A percentile compares a stretch with the other conserved stretches of the same genome.
Conservation (phyloP, 2,888 invertebrate species). For the Troilus luridus region DNA sequence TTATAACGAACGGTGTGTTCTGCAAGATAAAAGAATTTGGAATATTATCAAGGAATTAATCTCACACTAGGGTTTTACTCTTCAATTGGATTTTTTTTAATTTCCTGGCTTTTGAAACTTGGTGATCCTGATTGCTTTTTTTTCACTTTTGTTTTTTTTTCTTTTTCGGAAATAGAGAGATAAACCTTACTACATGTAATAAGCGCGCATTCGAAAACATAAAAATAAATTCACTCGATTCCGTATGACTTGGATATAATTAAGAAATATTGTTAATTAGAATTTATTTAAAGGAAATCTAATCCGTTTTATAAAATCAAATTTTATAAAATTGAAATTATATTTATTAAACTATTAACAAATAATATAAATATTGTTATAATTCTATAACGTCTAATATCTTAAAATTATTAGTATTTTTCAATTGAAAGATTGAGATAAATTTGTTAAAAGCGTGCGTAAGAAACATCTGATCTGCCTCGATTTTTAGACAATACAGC, state of each 20-base stretch:
- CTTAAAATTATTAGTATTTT: too few relatives aligned
- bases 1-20: slow-evolving; percentile 14
- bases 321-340: too few relatives aligned
- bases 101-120: slow-evolving; percentile 25
- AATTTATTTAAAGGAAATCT: too few relatives aligned
- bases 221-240: neutral
- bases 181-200: neutral
- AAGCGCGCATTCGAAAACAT: neutral
- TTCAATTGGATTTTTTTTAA: neutral
- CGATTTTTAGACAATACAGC: too few relatives aligned
- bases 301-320: too few relatives aligned
- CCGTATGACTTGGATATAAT: neutral
- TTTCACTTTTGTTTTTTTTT: neutral
- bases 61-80: slow-evolving; percentile 10
- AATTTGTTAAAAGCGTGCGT: too few relatives aligned
- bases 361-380: too few relatives aligned
- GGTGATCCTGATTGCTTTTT: neutral
- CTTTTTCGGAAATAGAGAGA: neutral
- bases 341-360: too few relatives aligned
- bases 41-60: slow-evolving; percentile 41
- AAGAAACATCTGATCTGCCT: too few relatives aligned
- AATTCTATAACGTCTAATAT: too few relatives aligned
- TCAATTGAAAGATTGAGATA: too few relatives aligned
- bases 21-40: slow-evolving; percentile 26
- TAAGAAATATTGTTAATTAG: neutral